Evolutionary conservation across 2,888 invertebrate species (phyloP).

Genomic region (Rhagium mordax): DNA sequence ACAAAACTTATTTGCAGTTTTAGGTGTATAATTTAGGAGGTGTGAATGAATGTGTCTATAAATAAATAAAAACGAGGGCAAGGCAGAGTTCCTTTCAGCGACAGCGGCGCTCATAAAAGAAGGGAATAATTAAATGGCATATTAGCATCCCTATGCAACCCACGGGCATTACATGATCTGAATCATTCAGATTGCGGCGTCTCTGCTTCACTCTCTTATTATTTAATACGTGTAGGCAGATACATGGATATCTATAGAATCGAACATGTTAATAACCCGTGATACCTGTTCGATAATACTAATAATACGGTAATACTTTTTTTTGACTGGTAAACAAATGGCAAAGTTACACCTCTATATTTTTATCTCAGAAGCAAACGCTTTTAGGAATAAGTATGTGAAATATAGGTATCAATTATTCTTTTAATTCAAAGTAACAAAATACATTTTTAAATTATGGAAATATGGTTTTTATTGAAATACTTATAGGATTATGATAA

Average conservation of each 20-base stretch:
- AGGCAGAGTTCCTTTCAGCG: slow-evolving; percentile 44
- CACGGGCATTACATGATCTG: slow-evolving; percentile 44
- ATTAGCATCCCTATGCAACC: slow-evolving; percentile 52
- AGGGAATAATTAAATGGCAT: slow-evolving; percentile 51
- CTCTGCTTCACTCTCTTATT: slow-evolving; percentile 17
- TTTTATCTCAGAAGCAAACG: too few species aligned
- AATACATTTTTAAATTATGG: too few species aligned
- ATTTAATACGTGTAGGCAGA: slow-evolving; percentile 12
- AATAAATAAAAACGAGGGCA: slow-evolving; percentile 53
- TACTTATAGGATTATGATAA: too few species aligned
- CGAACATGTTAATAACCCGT: background rate
- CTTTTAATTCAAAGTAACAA: too few species aligned
- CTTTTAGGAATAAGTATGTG: too few species aligned
- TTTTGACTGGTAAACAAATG: background rate
- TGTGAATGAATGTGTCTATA: slow-evolving; percentile 45
- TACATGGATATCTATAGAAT: slow-evolving; percentile 4
- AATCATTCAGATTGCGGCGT: slow-evolving; percentile 33
- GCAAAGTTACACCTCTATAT: background rate
- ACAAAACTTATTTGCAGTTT: slow-evolving; percentile 34
- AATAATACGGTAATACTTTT: background rate
- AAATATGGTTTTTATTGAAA: too few species aligned
- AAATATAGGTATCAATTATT: too few species aligned
- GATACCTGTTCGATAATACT: background rate
- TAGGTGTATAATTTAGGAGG: slow-evolving; percentile 43
- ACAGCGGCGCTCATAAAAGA: slow-evolving; percentile 50